Conservation (phyloP, 2,888 invertebrate genomes). For the Allophyes oxyacanthae region DNA sequence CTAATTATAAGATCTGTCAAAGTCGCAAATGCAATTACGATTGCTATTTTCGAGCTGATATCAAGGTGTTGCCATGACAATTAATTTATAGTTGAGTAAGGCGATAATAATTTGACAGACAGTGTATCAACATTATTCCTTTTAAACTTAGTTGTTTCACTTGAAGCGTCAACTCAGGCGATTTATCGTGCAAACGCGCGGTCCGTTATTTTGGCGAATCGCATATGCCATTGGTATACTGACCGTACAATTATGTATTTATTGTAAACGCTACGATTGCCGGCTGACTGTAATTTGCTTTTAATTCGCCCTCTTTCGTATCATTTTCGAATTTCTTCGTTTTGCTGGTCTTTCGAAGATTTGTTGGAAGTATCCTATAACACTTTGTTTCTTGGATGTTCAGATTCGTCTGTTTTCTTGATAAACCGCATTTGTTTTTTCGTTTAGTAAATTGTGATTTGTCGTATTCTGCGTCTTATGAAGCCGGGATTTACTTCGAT, state of each 20-base stretch:
- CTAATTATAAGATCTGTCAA: constrained; percentile 47
- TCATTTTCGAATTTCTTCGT: constrained; percentile 86
- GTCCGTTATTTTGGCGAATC: constrained; percentile 82
- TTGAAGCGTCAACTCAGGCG: constrained; percentile 59
- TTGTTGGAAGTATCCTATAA: constrained; percentile 69
- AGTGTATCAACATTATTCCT: constrained; percentile 24
- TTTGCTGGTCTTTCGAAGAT: constrained; percentile 76
- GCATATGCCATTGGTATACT: constrained; percentile 86
- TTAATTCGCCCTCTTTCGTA: constrained; percentile 88
- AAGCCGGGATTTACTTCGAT: constrained; percentile 24
- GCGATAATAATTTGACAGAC: constrained; percentile 31
- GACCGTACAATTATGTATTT: constrained; percentile 89
- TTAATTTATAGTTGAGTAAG: constrained; percentile 12
- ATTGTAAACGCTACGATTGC: constrained; percentile 89
- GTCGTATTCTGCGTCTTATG: constrained; percentile 11
- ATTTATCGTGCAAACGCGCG: constrained; percentile 75
- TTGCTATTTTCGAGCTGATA: constrained; percentile 29
- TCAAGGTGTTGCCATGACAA: constrained; percentile 30
- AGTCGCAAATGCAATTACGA: constrained; percentile 29
- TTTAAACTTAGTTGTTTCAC: constrained; percentile 36
- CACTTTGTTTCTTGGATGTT: constrained; percentile 35
- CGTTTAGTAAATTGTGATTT: constrained; percentile 15
- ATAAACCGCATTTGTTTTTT: constrained; percentile 24
- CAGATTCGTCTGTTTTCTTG: constrained; percentile 30
- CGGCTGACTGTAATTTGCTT: constrained; percentile 87